phyloP scores from a whole-genome alignment of 2,113 vertebrate species.

The Aldabrachelys gigantea region DNA sequence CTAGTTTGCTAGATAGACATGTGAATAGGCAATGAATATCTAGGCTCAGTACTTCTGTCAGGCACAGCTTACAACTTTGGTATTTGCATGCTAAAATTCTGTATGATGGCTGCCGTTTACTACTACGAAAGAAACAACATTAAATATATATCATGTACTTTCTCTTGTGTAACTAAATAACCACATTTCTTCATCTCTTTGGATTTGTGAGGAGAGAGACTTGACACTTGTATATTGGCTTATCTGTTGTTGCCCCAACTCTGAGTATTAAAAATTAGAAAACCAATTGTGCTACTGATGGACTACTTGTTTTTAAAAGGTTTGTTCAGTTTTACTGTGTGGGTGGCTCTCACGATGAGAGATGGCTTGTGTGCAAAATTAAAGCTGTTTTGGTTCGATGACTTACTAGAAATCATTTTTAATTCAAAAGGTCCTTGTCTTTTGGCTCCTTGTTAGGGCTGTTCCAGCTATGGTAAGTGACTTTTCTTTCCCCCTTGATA shows the following conservation, averaged over 20 bases:
- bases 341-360: neutral
- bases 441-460: slow-evolving; percentile 14
- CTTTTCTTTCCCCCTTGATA: neutral
- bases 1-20: neutral
- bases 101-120: neutral
- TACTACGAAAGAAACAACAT: fast-evolving
- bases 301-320: neutral
- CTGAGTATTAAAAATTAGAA: neutral
- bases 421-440: neutral
- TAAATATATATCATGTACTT: neutral
- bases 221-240: neutral
- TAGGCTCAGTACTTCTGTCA: neutral
- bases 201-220: neutral
- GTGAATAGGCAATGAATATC: neutral
- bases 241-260: neutral
- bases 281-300: fast-evolving
- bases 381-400: neutral
- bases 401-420: slow-evolving; percentile 41
- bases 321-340: neutral
- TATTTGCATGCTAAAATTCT: neutral
- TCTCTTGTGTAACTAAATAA: neutral
- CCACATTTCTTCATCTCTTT: neutral
- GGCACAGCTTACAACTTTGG: neutral
- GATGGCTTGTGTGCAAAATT: fast-evolving
- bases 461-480: neutral